phyloP scores from a whole-genome alignment of 2,113 vertebrate genomes.

The Collichthys lucidus region DNA sequence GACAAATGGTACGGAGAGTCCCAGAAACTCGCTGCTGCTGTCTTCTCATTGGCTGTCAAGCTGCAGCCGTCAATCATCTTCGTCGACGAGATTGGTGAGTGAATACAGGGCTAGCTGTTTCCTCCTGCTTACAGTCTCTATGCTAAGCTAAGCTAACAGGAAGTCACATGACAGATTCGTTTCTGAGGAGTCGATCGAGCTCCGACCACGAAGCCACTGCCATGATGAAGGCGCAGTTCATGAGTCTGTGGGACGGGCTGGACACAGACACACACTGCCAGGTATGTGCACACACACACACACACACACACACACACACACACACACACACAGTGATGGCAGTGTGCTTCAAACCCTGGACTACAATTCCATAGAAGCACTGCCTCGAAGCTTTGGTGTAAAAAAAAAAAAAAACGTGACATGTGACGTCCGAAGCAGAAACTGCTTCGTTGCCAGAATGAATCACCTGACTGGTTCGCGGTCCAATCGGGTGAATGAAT shows the following conservation, averaged over 20 bases:
- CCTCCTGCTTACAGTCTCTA: not conserved
- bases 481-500: too few species aligned
- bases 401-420: too few species aligned
- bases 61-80: slow-evolving; percentile 98
- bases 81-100: slow-evolving; percentile 96
- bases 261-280: slow-evolving; percentile 95
- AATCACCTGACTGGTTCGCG: too few species aligned
- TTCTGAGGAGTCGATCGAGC: slow-evolving; percentile 94
- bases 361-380: too few species aligned
- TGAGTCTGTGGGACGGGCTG: slow-evolving; percentile 98
- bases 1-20: slow-evolving; percentile 99
- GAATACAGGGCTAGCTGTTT: not conserved
- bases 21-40: slow-evolving; percentile 96
- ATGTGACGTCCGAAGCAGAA: too few species aligned
- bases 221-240: slow-evolving; percentile 99
- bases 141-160: not conserved
- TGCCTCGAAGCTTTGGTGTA: too few species aligned
- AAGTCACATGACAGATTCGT: slow-evolving; percentile 87
- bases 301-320: too few species aligned
- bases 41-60: slow-evolving; percentile 96
- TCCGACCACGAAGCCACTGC: slow-evolving; percentile 98
- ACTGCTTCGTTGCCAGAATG: too few species aligned
- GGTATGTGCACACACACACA: too few species aligned
- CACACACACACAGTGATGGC: too few species aligned
- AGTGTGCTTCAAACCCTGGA: too few species aligned